Conservation (phyloP, 2,888 invertebrate genomes). For the Rotaria magnacalcarata region DNA sequence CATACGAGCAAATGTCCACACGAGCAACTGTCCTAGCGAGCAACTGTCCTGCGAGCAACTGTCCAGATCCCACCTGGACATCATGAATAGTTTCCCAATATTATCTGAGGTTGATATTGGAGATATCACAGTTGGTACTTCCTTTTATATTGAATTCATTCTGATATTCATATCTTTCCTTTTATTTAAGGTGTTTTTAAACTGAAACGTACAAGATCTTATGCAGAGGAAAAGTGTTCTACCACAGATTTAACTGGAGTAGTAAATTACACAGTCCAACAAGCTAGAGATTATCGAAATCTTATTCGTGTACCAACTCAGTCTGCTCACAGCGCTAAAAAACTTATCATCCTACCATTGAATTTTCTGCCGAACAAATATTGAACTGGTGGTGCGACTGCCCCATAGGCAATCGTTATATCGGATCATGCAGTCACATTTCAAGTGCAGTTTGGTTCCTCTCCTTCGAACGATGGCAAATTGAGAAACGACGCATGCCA, state of each 20-base stretch:
- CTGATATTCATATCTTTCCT: not conserved
- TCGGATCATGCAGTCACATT: too few species aligned
- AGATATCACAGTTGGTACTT: not conserved
- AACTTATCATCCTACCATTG: not conserved
- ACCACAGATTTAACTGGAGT: not conserved
- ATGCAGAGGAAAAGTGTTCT: not conserved
- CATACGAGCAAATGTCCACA: too few species aligned
- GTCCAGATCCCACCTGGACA: too few species aligned
- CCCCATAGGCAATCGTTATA: not conserved
- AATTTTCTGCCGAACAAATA: not conserved
- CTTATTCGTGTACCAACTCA: not conserved
- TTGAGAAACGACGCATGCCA: too few species aligned
- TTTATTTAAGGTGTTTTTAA: not conserved
- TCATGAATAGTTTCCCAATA: too few species aligned
- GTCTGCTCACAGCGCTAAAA: not conserved
- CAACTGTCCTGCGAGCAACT: too few species aligned
- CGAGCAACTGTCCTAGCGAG: too few species aligned
- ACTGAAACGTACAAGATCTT: not conserved
- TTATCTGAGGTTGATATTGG: not conserved
- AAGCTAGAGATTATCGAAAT: not conserved
- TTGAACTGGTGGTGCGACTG: not conserved
- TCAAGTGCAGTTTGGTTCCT: too few species aligned
- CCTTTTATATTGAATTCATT: not conserved
- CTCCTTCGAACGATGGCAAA: too few species aligned
- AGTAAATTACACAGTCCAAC: not conserved